Evolutionary conservation across 2,888 invertebrate genomes (phyloP).

Genomic region (Strigamia transsilvanica): DNA sequence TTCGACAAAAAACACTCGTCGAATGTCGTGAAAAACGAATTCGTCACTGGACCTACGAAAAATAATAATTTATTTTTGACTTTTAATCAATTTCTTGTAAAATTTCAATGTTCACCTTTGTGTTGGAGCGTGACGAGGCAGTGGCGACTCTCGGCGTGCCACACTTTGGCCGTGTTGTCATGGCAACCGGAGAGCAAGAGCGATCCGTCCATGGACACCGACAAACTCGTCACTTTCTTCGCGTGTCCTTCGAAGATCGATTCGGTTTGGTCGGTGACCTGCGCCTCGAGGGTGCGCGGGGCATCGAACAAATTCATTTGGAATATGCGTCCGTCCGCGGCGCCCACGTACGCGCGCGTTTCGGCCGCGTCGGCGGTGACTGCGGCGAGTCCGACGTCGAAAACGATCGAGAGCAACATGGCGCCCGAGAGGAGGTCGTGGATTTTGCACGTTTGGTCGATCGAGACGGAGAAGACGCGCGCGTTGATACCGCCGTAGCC

Average conservation of each 20-base stretch:
- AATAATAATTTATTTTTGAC: background rate
- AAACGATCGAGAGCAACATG: constrained; percentile 76
- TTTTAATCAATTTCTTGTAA: background rate
- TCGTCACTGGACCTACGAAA: constrained; percentile 32
- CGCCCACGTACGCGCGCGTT: constrained; percentile 78
- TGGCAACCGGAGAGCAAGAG: constrained; percentile 79
- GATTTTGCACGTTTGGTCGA: constrained; percentile 83
- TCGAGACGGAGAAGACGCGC: constrained; percentile 78
- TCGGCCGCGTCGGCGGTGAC: constrained; percentile 77
- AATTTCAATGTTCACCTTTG: constrained; percentile 70
- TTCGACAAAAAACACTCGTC: background rate
- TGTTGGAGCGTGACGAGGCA: constrained; percentile 74
- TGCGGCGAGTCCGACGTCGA: constrained; percentile 74
- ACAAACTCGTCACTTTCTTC: constrained; percentile 72
- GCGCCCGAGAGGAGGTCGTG: constrained; percentile 78
- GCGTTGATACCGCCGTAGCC: constrained; percentile 76
- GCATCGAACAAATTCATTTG: constrained; percentile 73
- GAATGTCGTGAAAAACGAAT: background rate
- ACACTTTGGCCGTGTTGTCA: constrained; percentile 78
- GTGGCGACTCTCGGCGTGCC: constrained; percentile 82
- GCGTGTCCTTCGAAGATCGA: constrained; percentile 59
- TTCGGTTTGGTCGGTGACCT: constrained; percentile 64
- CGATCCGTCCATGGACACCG: constrained; percentile 76
- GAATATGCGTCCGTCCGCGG: constrained; percentile 75
- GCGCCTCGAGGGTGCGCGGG: background rate